Conservation (phyloP, 2,113 vertebrate species). For the Chlorodrepanis virens region DNA sequence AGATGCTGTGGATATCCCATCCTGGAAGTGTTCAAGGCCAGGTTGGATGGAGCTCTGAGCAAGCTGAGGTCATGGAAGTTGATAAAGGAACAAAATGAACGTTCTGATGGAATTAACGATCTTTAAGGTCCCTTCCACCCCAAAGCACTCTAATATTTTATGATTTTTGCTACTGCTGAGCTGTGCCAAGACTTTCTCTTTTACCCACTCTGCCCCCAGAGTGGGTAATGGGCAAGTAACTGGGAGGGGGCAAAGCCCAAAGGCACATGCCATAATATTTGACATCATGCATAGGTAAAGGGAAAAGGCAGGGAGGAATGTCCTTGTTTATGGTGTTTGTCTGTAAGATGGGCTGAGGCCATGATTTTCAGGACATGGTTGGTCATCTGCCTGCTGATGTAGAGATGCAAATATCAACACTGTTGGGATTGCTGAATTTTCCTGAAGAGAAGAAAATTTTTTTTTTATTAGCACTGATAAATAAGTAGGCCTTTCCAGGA, state of each 20-base stretch:
- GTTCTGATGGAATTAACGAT: neutral
- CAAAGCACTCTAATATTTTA: neutral
- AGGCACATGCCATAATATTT: neutral
- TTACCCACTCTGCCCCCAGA: neutral
- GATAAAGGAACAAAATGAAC: fast-evolving
- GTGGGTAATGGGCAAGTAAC: neutral
- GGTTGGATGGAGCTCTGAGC: neutral
- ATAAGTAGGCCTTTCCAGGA: neutral
- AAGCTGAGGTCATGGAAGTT: neutral
- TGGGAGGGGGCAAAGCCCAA: neutral
- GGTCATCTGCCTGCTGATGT: fast-evolving
- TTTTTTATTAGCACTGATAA: neutral
- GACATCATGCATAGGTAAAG: neutral
- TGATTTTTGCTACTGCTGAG: neutral
- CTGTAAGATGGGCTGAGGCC: too few relatives aligned
- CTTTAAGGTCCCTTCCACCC: neutral
- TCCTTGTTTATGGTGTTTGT: neutral
- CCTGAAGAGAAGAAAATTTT: neutral
- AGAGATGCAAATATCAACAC: neutral
- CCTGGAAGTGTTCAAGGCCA: neutral
- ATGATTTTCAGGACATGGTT: neutral
- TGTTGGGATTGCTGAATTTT: neutral
- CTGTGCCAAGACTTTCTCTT: neutral
- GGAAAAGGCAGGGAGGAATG: neutral
- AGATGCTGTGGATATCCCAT: neutral